phyloP scores from a whole-genome alignment of 2,888 invertebrate species.

The Pollenia amentaria region DNA sequence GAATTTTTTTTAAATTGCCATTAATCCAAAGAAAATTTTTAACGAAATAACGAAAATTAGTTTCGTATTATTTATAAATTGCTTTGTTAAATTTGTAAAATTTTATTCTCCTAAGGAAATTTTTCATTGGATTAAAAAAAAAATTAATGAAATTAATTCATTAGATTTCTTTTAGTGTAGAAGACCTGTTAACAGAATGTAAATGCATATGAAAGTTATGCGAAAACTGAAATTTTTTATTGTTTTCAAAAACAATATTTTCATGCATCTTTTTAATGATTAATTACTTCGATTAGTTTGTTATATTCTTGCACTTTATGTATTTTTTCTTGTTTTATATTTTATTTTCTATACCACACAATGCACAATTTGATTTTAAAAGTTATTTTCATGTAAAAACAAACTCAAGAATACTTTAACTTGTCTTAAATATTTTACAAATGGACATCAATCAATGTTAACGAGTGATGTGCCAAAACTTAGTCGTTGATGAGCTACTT shows the following conservation, averaged over 20 bases:
- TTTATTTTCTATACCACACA: conserved; percentile 33
- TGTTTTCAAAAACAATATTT: conserved; percentile 1
- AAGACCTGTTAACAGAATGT: background rate
- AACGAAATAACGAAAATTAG: too few species aligned
- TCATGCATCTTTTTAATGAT: conserved; percentile 48
- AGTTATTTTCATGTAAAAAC: conserved; percentile 34
- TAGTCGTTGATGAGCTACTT: conserved; percentile 74
- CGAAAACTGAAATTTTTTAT: background rate
- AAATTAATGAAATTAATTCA: too few species aligned
- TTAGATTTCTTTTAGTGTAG: background rate
- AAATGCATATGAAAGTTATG: background rate
- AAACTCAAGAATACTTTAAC: conserved; percentile 5
- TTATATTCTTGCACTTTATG: conserved; percentile 66
- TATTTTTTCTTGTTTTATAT: background rate
- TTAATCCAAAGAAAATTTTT: too few species aligned
- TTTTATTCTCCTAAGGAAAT: too few species aligned
- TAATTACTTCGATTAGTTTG: conserved; percentile 69
- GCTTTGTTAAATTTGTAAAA: too few species aligned
- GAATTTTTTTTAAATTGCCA: too few species aligned
- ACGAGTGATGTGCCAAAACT: conserved; percentile 73
- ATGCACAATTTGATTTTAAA: conserved; percentile 38
- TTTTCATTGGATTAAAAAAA: too few species aligned
- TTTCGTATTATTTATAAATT: too few species aligned
- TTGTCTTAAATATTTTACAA: conserved; percentile 52
- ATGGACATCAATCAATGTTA: conserved; percentile 72